Evolutionary conservation across 2,888 invertebrate species (phyloP).

Genomic region (Notodonta dromedarius): DNA sequence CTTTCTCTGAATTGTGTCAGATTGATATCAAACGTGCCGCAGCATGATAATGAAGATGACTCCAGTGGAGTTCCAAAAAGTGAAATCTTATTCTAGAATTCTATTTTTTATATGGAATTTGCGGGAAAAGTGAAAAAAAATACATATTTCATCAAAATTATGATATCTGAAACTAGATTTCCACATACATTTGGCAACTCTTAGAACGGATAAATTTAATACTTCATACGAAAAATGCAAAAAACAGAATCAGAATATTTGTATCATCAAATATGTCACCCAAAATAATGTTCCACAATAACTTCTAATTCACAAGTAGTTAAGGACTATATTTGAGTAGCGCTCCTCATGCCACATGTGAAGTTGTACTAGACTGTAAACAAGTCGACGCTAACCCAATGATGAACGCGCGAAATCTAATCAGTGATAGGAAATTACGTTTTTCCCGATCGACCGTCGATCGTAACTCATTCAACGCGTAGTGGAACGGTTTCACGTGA

Average conservation of each 20-base stretch:
- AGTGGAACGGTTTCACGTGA: neutral
- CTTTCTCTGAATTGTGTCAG: slow-evolving; percentile 21
- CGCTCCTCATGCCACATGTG: too few species aligned
- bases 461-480: neutral
- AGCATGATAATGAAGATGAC: slow-evolving; percentile 25
- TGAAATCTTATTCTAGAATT: slow-evolving; percentile 14
- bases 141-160: too few species aligned
- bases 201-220: too few species aligned
- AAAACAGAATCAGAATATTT: too few species aligned
- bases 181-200: too few species aligned
- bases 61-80: slow-evolving; percentile 19
- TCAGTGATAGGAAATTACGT: neutral
- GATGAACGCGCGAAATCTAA: neutral
- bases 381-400: neutral
- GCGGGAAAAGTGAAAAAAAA: neutral
- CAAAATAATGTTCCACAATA: too few species aligned
- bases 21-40: slow-evolving; percentile 13
- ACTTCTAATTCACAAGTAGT: too few species aligned
- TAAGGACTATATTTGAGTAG: too few species aligned
- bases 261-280: too few species aligned
- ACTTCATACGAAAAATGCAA: too few species aligned
- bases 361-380: too few species aligned
- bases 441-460: neutral
- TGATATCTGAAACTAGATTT: too few species aligned
- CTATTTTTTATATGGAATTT: slow-evolving; percentile 12